A percentile compares a stretch with the other conserved stretches of the same genome.
Evolutionary conservation across 2,113 vertebrate species (phyloP).

Genomic region (Zingel zingel): DNA sequence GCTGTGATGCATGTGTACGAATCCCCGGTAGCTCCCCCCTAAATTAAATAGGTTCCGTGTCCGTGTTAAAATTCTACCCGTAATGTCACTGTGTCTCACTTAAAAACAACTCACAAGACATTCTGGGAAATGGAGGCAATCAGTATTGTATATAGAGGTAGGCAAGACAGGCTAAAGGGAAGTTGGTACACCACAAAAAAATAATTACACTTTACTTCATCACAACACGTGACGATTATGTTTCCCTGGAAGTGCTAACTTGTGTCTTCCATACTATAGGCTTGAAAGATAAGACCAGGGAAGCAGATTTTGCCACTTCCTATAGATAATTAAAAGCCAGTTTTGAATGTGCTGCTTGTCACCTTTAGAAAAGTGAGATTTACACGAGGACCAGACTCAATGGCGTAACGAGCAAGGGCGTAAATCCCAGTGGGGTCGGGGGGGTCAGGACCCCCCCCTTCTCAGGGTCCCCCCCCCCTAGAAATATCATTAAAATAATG

Average conservation of each 20-base stretch:
- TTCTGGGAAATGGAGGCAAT: no score
- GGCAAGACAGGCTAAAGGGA: no score
- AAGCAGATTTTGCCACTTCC: background rate
- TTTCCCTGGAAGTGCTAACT: background rate
- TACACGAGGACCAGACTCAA: background rate
- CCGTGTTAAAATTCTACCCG: background rate
- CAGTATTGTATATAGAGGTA: no score
- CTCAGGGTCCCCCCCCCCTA: no score
- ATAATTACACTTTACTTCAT: background rate
- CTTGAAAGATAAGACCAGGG: background rate
- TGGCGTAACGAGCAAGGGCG: no score
- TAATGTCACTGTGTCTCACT: no score
- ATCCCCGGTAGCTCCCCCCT: background rate
- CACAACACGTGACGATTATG: background rate
- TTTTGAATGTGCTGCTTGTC: background rate
- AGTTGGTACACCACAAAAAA: background rate
- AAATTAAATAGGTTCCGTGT: no score
- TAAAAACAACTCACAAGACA: no score
- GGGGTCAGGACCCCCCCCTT: no score
- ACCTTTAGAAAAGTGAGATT: conserved; percentile 4
- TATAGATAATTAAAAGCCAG: background rate
- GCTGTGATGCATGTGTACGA: background rate
- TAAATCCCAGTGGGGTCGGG: no score
- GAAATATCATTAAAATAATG: no score
- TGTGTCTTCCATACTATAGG: background rate